Percentiles rank a stretch among this genome's conserved stretches.
These are phyloP conservation scores for Micromesistius poutassou DNA, from an alignment of 2,797 vertebrate species.

Conservation along the genomic window DNA sequence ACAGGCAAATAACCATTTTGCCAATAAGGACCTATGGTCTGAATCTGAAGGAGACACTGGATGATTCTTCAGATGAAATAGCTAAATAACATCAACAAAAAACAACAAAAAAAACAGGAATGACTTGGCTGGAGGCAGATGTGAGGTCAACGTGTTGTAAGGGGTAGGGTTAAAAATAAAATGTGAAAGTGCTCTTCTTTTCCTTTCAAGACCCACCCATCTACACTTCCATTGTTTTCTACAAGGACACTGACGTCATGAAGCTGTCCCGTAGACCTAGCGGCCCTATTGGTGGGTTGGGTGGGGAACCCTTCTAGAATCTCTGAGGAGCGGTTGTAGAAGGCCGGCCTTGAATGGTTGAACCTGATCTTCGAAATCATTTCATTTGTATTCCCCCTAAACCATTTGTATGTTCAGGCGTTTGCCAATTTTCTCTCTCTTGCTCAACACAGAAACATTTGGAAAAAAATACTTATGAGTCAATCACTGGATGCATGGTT, in stretches of 20 bases:
- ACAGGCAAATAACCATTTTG: neutral
- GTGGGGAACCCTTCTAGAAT: neutral
- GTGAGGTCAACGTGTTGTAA: neutral
- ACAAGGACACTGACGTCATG: neutral
- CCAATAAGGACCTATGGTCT: neutral
- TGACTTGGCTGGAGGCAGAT: neutral
- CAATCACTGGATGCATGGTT: neutral
- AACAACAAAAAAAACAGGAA: no score
- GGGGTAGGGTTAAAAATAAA: neutral
- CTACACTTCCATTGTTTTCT: neutral
- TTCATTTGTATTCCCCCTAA: no score
- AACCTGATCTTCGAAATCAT: neutral
- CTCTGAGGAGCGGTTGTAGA: neutral
- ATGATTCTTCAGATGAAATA: no score
- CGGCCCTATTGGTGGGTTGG: neutral
- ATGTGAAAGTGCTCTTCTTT: neutral
- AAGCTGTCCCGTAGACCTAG: neutral
- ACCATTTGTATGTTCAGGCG: neutral
- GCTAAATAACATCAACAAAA: no score
- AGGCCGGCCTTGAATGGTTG: neutral
- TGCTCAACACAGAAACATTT: neutral
- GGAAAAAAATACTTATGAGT: neutral
- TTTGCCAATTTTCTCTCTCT: neutral
- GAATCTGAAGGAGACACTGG: neutral
- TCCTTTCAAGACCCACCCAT: neutral